A percentile compares a stretch with the other conserved stretches of the same genome.
Conservation (phyloP, 2,888 invertebrate species). For the Spodoptera littoralis region DNA sequence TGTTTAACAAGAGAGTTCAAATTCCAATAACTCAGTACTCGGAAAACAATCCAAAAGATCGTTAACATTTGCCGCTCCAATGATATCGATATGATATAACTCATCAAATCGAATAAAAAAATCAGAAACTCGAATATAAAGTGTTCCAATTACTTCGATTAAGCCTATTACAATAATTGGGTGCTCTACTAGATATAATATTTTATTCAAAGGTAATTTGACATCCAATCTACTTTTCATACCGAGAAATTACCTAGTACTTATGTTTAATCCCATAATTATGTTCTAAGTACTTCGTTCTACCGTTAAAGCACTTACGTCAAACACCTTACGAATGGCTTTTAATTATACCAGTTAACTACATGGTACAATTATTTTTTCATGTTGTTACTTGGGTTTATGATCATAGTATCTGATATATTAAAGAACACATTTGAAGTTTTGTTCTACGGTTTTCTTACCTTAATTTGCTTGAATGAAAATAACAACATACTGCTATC, state of each 20-base stretch:
- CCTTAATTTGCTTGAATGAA: too few species aligned
- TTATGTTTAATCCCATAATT: conserved; percentile 29
- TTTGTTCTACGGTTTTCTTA: neutral
- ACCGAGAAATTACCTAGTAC: conserved; percentile 13
- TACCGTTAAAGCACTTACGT: conserved; percentile 37
- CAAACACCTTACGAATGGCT: conserved; percentile 38
- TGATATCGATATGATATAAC: too few species aligned
- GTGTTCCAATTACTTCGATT: neutral
- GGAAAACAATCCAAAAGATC: too few species aligned
- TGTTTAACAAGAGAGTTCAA: too few species aligned
- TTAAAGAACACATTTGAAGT: too few species aligned
- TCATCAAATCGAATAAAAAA: neutral
- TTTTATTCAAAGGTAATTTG: neutral
- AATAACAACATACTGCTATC: too few species aligned
- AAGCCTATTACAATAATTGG: neutral
- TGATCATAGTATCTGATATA: conserved; percentile 1
- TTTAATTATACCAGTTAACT: conserved; percentile 31
- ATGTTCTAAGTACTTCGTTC: conserved; percentile 19
- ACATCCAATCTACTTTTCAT: neutral
- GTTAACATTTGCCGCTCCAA: too few species aligned
- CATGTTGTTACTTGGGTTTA: neutral
- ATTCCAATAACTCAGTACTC: too few species aligned
- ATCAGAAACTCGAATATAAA: neutral
- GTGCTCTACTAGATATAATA: neutral
- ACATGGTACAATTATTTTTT: conserved; percentile 10